Evolutionary conservation across 1,140 invertebrate genomes (phyloP).

Genomic region (Drosophila kurseongensis): DNA sequence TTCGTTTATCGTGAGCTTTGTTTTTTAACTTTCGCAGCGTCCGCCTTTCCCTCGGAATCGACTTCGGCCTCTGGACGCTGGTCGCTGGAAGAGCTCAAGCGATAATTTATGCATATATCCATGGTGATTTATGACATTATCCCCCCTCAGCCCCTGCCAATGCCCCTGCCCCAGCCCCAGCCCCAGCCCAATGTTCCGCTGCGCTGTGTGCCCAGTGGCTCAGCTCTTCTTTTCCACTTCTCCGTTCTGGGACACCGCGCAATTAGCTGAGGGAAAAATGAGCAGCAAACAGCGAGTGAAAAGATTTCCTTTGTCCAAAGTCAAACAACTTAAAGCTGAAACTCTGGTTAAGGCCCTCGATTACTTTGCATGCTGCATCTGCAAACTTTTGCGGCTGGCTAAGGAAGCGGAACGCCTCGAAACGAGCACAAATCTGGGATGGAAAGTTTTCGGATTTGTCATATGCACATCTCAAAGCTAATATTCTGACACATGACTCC

Average conservation of each 20-base stretch:
- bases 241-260: slow-evolving; percentile 60
- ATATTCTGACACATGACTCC: slow-evolving; percentile 50
- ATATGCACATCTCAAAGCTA: slow-evolving; percentile 65
- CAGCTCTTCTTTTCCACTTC: slow-evolving; percentile 55
- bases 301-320: slow-evolving; percentile 51
- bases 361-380: slow-evolving; percentile 22
- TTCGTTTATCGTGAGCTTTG: slow-evolving; percentile 69
- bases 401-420: slow-evolving; percentile 13
- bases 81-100: slow-evolving; percentile 39
- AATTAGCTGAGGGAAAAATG: slow-evolving; percentile 75
- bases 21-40: slow-evolving; percentile 53
- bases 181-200: neutral
- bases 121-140: slow-evolving; percentile 74
- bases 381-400: slow-evolving; percentile 56
- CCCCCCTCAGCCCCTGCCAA: neutral
- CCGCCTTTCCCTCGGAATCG: slow-evolving; percentile 11
- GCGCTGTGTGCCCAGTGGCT: slow-evolving; percentile 60
- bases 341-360: slow-evolving; percentile 16
- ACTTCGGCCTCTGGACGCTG: slow-evolving; percentile 7
- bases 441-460: slow-evolving; percentile 77
- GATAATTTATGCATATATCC: slow-evolving; percentile 81
- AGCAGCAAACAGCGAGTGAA: slow-evolving; percentile 57
- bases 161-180: neutral
- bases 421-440: slow-evolving; percentile 46
- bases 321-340: slow-evolving; percentile 66